Evolutionary conservation across 2,888 invertebrate genomes (phyloP).

Genomic region (Clanis bilineata): DNA sequence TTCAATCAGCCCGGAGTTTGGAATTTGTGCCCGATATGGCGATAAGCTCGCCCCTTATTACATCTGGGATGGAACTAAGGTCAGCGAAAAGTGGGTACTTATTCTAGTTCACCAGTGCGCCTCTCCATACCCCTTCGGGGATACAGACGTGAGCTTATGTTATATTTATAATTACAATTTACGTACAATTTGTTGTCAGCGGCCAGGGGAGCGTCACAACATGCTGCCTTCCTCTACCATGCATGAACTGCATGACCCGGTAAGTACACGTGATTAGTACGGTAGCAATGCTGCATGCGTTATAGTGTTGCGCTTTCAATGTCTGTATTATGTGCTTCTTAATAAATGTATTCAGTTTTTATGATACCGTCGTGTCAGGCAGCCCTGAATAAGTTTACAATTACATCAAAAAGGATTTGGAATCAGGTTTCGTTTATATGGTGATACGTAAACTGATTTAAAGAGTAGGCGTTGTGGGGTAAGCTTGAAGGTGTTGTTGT

Average conservation of each 20-base stretch:
- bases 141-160: too few species aligned
- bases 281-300: conserved; percentile 46
- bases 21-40: too few species aligned
- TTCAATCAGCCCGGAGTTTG: too few species aligned
- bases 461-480: conserved; percentile 35
- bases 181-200: conserved; percentile 48
- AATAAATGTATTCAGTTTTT: conserved; percentile 8
- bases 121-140: too few species aligned
- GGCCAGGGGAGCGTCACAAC: conserved; percentile 74
- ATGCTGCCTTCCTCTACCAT: conserved; percentile 81
- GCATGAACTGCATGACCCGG: conserved; percentile 83
- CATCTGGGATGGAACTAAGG: too few species aligned
- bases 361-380: neutral
- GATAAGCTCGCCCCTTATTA: too few species aligned
- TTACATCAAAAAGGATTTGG: neutral
- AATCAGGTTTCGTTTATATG: neutral
- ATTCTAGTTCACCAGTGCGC: too few species aligned
- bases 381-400: neutral
- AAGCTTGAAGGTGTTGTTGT: conserved; percentile 82
- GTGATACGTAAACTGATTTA: neutral
- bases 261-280: conserved; percentile 63
- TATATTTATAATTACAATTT: neutral
- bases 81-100: too few species aligned
- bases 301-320: conserved; percentile 52
- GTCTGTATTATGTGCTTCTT: conserved; percentile 51